Evolutionary conservation across 2,888 invertebrate species (phyloP).

Genomic region (Sericinus montela): DNA sequence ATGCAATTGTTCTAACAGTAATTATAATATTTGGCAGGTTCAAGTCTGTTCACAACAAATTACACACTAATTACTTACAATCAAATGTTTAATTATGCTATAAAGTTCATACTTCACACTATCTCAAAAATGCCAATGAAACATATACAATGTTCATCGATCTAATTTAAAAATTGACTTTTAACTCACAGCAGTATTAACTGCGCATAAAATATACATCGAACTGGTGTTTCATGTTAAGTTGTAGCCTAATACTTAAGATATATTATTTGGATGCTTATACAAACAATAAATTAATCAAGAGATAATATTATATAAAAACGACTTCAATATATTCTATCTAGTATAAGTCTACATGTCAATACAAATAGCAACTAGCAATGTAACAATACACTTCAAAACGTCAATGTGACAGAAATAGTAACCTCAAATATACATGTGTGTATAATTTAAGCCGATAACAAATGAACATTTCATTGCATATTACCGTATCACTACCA

Average conservation of each 20-base stretch:
- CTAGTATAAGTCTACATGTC: constrained; percentile 6
- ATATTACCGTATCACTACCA: constrained; percentile 25
- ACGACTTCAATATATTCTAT: constrained; percentile 13
- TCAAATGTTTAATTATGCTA: constrained; percentile 10
- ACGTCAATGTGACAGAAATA: constrained; percentile 14
- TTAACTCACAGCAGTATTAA: constrained; percentile 8
- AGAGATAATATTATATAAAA: constrained; percentile 18
- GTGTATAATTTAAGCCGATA: constrained; percentile 11
- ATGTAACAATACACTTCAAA: constrained; percentile 16
- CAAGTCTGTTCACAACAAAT: constrained; percentile 38
- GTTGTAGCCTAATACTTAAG: constrained; percentile 5
- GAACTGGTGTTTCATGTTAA: constrained; percentile 59
- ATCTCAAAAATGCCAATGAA: too few relatives aligned
- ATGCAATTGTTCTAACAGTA: constrained; percentile 43
- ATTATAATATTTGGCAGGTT: constrained; percentile 67
- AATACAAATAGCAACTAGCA: constrained; percentile 8
- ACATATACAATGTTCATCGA: too few relatives aligned
- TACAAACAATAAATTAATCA: constrained; percentile 21
- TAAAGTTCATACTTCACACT: constrained; percentile 7
- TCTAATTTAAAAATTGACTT: constrained; percentile 14
- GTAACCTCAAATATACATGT: constrained; percentile 19
- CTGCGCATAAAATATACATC: constrained; percentile 22
- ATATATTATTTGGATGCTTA: constrained; percentile 22
- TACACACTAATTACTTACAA: constrained; percentile 23
- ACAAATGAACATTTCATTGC: constrained; percentile 28